Evolutionary conservation across 2,888 invertebrate species (phyloP).

Genomic region (Aethes cnicana): DNA sequence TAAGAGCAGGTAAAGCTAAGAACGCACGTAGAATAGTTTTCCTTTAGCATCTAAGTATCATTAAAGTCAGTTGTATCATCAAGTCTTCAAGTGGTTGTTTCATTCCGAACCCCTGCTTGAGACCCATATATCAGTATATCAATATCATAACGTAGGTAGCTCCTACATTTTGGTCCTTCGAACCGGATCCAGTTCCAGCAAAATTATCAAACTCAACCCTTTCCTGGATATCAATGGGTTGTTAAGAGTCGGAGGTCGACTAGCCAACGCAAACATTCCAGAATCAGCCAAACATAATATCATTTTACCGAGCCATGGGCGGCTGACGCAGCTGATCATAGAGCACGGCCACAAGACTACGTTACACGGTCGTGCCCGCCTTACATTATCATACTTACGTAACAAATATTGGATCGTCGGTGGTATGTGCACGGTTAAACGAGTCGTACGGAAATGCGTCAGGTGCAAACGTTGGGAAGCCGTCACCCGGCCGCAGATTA

Average conservation of each 20-base stretch:
- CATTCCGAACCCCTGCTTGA: no score
- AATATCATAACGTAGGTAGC: no score
- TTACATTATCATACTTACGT: not conserved
- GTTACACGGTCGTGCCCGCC: not conserved
- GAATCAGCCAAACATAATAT: not conserved
- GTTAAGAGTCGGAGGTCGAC: not conserved
- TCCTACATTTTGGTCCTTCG: no score
- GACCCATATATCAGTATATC: no score
- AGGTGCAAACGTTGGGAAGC: constrained; percentile 6
- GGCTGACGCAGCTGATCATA: not conserved
- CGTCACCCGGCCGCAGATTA: constrained; percentile 2
- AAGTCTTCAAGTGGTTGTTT: no score
- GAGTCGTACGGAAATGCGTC: constrained; percentile 7
- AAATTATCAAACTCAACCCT: not conserved
- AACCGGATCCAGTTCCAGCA: constrained; percentile 2
- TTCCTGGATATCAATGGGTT: not conserved
- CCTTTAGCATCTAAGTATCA: no score
- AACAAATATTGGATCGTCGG: constrained; percentile 17
- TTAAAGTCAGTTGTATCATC: no score
- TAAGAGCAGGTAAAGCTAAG: no score
- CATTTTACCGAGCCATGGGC: not conserved
- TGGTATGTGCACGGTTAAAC: constrained; percentile 15
- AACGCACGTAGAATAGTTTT: no score
- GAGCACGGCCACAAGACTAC: not conserved
- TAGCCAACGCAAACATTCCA: not conserved